A percentile compares a stretch with the other conserved stretches of the same genome.
Evolutionary conservation across 2,113 vertebrate species (phyloP).

Genomic region (Chunga burmeisteri): DNA sequence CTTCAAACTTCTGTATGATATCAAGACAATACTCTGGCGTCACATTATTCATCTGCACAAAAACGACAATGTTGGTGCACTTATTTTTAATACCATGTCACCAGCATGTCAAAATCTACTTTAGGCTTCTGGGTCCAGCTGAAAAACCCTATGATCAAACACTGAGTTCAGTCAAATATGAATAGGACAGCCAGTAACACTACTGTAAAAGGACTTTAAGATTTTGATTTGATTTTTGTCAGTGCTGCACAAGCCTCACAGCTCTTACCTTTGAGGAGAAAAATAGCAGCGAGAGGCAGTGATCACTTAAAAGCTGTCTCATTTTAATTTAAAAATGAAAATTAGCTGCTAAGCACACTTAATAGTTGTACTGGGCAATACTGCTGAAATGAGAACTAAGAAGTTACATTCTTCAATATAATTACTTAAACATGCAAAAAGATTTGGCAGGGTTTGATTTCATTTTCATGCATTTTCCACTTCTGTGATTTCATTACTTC

Average conservation of each 20-base stretch:
- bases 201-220: neutral
- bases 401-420: neutral
- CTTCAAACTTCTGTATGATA: slow-evolving; percentile 93
- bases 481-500: slow-evolving; percentile 48
- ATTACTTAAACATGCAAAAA: neutral
- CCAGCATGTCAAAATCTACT: neutral
- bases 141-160: neutral
- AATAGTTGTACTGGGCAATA: neutral
- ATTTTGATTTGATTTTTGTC: neutral
- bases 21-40: slow-evolving; percentile 89
- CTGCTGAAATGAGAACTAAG: neutral
- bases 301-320: neutral
- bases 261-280: neutral
- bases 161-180: neutral
- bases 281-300: neutral
- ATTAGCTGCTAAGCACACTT: neutral
- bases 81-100: neutral
- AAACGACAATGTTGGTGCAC: slow-evolving; percentile 2
- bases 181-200: neutral
- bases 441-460: slow-evolving; percentile 9
- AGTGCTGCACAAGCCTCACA: neutral
- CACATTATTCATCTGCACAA: slow-evolving; percentile 87
- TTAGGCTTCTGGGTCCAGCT: neutral
- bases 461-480: slow-evolving; percentile 34
- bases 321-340: neutral